phyloP scores from a whole-genome alignment of 2,888 invertebrate species.

The Leptothorax acervorum region DNA sequence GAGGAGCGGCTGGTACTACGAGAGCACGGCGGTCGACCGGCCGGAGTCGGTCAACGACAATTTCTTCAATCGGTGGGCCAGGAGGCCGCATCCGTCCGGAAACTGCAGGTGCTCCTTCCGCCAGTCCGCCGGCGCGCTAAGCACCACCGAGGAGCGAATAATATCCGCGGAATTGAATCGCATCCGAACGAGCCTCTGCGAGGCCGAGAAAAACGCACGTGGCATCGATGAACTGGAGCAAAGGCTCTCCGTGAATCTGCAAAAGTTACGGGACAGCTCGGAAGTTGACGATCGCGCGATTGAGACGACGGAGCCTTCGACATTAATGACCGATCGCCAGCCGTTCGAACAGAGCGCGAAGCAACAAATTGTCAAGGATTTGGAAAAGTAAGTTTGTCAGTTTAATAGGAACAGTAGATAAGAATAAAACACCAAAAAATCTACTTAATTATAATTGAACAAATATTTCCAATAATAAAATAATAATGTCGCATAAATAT shows the following conservation, averaged over 20 bases:
- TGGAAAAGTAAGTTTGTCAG: slow-evolving; percentile 73
- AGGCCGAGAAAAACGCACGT: slow-evolving; percentile 79
- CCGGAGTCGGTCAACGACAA: slow-evolving; percentile 83
- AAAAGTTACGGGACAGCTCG: slow-evolving; percentile 54
- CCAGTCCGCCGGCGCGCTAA: slow-evolving; percentile 75
- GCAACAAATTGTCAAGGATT: slow-evolving; percentile 80
- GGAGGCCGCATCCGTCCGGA: slow-evolving; percentile 81
- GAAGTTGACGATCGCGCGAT: slow-evolving; percentile 12
- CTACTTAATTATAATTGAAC: not conserved
- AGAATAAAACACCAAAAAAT: not conserved
- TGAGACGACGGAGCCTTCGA: slow-evolving; percentile 46
- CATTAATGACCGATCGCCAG: not conserved
- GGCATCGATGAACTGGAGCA: slow-evolving; percentile 80
- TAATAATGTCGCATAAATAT: not conserved
- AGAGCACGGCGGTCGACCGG: slow-evolving; percentile 73
- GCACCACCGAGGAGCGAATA: slow-evolving; percentile 76
- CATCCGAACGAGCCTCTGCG: slow-evolving; percentile 81
- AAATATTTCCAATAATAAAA: not conserved
- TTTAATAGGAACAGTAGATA: not conserved
- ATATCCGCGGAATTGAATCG: slow-evolving; percentile 81
- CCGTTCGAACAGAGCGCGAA: slow-evolving; percentile 72
- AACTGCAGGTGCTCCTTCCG: slow-evolving; percentile 83
- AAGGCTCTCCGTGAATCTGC: slow-evolving; percentile 76
- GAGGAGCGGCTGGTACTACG: slow-evolving; percentile 77
- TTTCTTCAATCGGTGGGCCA: slow-evolving; percentile 82